Evolutionary conservation across 2,113 vertebrate genomes (phyloP).

Genomic region (Abramis brama): DNA sequence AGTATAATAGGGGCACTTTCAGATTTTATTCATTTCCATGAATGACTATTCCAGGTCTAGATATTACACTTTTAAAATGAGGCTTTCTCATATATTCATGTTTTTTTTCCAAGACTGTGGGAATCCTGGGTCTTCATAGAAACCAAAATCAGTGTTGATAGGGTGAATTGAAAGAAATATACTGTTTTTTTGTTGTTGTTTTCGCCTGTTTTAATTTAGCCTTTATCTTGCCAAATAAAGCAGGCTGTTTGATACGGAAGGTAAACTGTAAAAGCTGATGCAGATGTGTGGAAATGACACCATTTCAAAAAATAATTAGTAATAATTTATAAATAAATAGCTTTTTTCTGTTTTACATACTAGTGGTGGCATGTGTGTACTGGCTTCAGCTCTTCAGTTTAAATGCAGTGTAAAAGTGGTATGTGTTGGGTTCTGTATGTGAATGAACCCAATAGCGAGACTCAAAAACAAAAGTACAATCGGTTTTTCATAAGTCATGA

Average conservation of each 20-base stretch:
- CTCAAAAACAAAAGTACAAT: neutral
- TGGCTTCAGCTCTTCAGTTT: neutral
- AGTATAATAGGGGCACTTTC: no score
- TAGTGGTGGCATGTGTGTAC: neutral
- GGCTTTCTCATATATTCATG: neutral
- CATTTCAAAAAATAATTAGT: neutral
- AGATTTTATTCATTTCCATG: neutral
- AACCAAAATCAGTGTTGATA: neutral
- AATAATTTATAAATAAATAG: neutral
- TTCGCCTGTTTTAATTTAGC: neutral
- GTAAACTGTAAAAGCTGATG: neutral
- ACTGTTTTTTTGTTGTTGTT: neutral
- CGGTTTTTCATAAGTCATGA: neutral
- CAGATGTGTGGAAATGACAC: neutral
- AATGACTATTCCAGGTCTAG: neutral
- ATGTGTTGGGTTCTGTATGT: neutral
- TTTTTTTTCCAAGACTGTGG: neutral
- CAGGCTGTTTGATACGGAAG: neutral
- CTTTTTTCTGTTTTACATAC: neutral
- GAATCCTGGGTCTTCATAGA: neutral
- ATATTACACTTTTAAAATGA: neutral
- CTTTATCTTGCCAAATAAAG: neutral
- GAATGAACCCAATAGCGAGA: neutral
- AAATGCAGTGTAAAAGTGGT: neutral
- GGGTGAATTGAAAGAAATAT: neutral